These are phyloP conservation scores for Hirtodrosophila histrioides DNA, from an alignment of 2,888 invertebrate genomes.

Conservation along the genomic window DNA sequence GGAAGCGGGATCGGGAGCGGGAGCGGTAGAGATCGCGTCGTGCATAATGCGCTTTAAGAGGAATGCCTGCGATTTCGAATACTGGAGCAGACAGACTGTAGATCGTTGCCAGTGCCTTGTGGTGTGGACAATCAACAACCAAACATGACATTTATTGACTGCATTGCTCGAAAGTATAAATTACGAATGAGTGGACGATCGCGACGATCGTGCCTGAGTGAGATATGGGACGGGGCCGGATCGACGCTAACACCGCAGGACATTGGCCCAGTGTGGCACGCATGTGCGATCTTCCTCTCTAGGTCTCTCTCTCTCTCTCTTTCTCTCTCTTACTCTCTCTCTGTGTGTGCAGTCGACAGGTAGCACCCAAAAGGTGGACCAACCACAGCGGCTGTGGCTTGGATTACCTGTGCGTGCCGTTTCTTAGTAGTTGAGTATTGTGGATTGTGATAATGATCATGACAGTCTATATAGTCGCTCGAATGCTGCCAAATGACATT, in stretches of 20 bases:
- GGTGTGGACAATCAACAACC: slow-evolving; percentile 79
- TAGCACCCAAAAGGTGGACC: slow-evolving; percentile 59
- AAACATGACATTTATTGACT: slow-evolving; percentile 83
- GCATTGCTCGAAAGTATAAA: slow-evolving; percentile 77
- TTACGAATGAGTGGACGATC: slow-evolving; percentile 68
- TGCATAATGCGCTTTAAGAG: slow-evolving; percentile 69
- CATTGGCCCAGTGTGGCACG: slow-evolving; percentile 62
- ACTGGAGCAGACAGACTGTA: slow-evolving; percentile 64
- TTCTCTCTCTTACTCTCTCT: background rate
- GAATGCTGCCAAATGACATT: slow-evolving; percentile 82
- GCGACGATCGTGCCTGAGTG: slow-evolving; percentile 64
- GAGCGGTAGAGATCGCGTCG: slow-evolving; percentile 40
- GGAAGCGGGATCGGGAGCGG: slow-evolving; percentile 7
- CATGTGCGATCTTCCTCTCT: slow-evolving; percentile 19
- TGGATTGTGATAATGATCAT: slow-evolving; percentile 83
- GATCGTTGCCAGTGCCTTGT: slow-evolving; percentile 21
- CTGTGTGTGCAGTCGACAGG: slow-evolving; percentile 31
- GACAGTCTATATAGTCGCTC: slow-evolving; percentile 83
- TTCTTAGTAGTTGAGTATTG: slow-evolving; percentile 60
- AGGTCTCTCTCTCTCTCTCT: background rate
- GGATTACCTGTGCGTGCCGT: slow-evolving; percentile 63
- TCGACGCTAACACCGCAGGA: slow-evolving; percentile 67
- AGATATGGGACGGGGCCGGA: slow-evolving; percentile 47
- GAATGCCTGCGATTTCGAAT: slow-evolving; percentile 79
- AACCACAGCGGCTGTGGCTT: slow-evolving; percentile 76